These are phyloP conservation scores for Willowsia nigromaculata DNA, from an alignment of 2,888 invertebrate genomes.

Conservation along the genomic window DNA sequence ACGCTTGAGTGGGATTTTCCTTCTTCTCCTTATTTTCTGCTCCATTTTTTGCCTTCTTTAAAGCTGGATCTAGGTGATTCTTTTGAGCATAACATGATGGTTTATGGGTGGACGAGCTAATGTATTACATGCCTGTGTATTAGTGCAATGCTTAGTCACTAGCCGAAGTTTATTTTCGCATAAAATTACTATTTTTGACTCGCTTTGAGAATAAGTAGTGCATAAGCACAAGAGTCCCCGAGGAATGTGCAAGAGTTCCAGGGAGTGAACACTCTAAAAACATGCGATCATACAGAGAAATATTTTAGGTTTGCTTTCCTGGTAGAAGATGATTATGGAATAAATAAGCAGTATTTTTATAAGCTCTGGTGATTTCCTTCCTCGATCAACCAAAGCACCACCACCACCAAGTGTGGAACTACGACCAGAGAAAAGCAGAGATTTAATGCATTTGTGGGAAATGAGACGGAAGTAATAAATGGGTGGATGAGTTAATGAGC, in stretches of 20 bases:
- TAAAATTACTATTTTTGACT: conserved; percentile 55
- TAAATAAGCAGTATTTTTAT: conserved; percentile 45
- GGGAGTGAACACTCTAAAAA: not conserved
- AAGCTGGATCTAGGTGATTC: not conserved
- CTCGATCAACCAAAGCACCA: not conserved
- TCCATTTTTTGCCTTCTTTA: not conserved
- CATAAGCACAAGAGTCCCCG: not conserved
- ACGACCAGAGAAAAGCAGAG: not conserved
- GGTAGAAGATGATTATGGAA: conserved; percentile 21
- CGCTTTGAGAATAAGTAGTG: not conserved
- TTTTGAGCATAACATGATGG: not conserved
- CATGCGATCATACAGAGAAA: not conserved
- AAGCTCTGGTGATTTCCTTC: conserved; percentile 20
- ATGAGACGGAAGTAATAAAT: conserved; percentile 69
- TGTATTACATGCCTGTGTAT: conserved; percentile 5
- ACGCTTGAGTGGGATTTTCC: conserved; percentile 29
- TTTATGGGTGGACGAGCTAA: conserved; percentile 28
- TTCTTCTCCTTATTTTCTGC: not conserved
- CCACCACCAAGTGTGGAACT: not conserved
- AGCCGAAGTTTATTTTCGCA: conserved; percentile 24
- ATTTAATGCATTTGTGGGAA: conserved; percentile 68
- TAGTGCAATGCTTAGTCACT: not conserved
- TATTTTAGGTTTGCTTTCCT: not conserved
- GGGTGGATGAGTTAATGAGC: conserved; percentile 68
- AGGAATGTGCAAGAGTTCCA: conserved; percentile 2